Evolutionary conservation across 2,113 vertebrate species (phyloP), one percentile per base, ranked within the genome.

Genomic region (Excalfactoria chinensis): DNA sequence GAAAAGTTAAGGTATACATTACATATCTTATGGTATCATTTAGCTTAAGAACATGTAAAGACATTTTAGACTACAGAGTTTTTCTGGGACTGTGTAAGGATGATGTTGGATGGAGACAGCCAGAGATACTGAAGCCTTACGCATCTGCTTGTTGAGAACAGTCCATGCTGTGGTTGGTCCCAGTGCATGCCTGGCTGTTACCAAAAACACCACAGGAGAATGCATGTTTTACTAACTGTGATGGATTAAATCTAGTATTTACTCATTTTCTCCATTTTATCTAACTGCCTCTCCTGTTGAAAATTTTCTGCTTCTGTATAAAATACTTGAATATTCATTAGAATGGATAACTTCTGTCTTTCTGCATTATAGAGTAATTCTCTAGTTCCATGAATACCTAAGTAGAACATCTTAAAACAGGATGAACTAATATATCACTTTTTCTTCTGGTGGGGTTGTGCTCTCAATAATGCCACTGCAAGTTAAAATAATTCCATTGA

Each of bases 251-350:
- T 8, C 26, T 48, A 63, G 18, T 72, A 25, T 25, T 80, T 2
- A 0, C 12, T 58, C 7, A n/a, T 72, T 56, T 21, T 63, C 19
- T 13, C 26, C 3, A 4, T 68, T 7, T 30, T 87, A 46, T 53
- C 72, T 90, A 48, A 32, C 30, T 59, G 7, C 48, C 9, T 84
- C 25, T 84, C 21, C 9, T 71, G 11, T 41, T 67, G 53, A 18
- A 87, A 64, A 6, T 66, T 7, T 79, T 86, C 26, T 79, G 13
- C 32, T 79, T 92, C 13, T 79, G 3, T 71, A 32, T 44, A 13
- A 62, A 84, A 44, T 73, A 34, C 17, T 51, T 84, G 41, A 90
- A 76, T 81, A 85, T 81, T 84, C 30, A 55, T 21, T 90, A 26
- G 48, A 82, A 55, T 17, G 0, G 1, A 35, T 63, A 43, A 76